phyloP scores from a whole-genome alignment of 2,797 vertebrate species.

The Chelonia mydas region DNA sequence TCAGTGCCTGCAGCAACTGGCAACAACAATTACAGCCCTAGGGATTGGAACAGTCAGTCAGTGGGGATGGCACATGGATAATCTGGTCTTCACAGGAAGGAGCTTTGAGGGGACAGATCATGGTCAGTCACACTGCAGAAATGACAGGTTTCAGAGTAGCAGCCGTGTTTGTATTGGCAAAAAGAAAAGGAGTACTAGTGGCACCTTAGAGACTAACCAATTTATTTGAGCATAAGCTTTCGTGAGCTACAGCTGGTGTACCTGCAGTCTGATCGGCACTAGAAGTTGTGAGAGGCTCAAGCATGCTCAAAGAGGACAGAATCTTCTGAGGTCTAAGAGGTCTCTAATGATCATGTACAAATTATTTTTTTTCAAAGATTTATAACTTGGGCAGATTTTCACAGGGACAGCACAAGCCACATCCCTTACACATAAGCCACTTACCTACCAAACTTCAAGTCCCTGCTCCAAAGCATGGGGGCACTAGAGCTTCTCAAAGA shows the following conservation, averaged over 20 bases:
- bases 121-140: not conserved
- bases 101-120: not conserved
- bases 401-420: not conserved
- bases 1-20: no score
- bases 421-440: not conserved
- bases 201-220: no score
- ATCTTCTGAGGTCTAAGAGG: not conserved
- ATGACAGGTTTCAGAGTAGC: not conserved
- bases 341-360: not conserved
- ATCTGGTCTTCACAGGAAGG: not conserved
- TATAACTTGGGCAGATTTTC: not conserved
- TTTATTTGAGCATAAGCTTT: no score
- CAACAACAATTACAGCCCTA: no score
- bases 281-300: not conserved
- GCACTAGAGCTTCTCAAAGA: not conserved
- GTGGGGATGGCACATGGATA: not conserved
- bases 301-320: not conserved
- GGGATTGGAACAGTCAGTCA: not conserved
- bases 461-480: not conserved
- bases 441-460: no score
- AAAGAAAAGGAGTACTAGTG: no score
- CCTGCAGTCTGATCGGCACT: not conserved
- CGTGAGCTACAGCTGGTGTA: not conserved
- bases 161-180: no score
- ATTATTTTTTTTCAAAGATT: not conserved